phyloP scores from a whole-genome alignment of 2,113 vertebrate species.

The Mustelus asterias region DNA sequence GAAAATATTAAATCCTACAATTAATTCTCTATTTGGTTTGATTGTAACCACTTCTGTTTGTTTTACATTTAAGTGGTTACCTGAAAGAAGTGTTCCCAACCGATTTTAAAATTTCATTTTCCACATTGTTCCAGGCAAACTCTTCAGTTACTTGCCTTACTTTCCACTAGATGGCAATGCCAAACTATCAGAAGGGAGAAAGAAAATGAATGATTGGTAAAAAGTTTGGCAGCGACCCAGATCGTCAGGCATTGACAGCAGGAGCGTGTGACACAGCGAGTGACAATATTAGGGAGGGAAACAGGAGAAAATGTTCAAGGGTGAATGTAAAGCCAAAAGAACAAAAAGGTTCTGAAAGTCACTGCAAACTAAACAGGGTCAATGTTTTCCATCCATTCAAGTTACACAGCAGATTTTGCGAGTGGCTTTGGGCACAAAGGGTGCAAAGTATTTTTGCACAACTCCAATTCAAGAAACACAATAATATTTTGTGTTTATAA shows the following conservation, averaged over 20 bases:
- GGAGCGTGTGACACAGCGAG: background rate
- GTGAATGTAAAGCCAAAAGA: background rate
- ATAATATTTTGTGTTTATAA: background rate
- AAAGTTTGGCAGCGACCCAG: background rate
- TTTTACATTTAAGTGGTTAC: background rate
- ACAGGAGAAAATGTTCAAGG: background rate
- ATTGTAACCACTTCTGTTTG: background rate
- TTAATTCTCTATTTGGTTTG: background rate
- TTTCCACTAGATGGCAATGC: slow-evolving; percentile 20
- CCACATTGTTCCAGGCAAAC: background rate
- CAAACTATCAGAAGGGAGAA: background rate
- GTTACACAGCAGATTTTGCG: background rate
- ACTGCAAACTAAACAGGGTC: background rate
- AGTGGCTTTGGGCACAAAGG: background rate
- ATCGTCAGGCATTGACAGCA: background rate
- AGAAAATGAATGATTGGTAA: background rate
- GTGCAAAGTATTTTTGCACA: background rate
- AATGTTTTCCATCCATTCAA: background rate
- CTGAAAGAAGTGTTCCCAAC: background rate
- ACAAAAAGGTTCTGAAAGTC: background rate
- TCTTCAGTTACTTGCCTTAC: background rate
- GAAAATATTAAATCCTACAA: background rate
- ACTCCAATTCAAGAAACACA: background rate
- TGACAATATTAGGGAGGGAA: background rate
- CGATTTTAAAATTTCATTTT: background rate